These are phyloP conservation scores for Stomatorhinus ivindoensis DNA, from an alignment of 2,113 vertebrate species.

Conservation along the genomic window DNA sequence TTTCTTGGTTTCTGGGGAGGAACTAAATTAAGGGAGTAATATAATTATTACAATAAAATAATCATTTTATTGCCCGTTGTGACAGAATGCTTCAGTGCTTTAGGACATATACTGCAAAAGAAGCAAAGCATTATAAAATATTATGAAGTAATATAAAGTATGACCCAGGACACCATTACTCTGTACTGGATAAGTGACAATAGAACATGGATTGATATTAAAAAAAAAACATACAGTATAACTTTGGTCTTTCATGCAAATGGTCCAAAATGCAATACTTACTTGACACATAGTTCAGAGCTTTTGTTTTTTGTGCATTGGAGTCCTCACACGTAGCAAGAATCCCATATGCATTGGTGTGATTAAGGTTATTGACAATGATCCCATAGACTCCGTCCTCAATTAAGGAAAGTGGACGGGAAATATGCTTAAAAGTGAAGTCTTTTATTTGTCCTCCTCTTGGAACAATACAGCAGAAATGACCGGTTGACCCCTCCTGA, in stretches of 20 bases:
- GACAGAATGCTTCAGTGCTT: not conserved
- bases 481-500: constrained; percentile 28
- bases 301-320: accelerated
- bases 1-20: constrained; percentile 47
- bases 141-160: not conserved
- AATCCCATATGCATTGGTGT: accelerated
- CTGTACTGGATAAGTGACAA: not conserved
- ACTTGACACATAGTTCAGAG: constrained; percentile 41
- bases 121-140: not conserved
- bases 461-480: constrained; percentile 49
- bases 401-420: not conserved
- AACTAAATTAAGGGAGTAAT: constrained; percentile 30
- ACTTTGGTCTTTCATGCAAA: not conserved
- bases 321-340: constrained; percentile 7
- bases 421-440: constrained; percentile 20
- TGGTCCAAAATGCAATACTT: constrained; percentile 25
- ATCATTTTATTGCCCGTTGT: not conserved
- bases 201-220: not conserved
- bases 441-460: constrained; percentile 21
- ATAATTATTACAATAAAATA: not conserved
- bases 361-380: constrained; percentile 30
- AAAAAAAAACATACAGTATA: not conserved
- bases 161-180: not conserved
- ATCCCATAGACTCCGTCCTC: constrained; percentile 40
- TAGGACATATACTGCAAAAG: not conserved